phyloP scores from a whole-genome alignment of 1,140 invertebrate genomes.

The Drosophila pallidifrons region DNA sequence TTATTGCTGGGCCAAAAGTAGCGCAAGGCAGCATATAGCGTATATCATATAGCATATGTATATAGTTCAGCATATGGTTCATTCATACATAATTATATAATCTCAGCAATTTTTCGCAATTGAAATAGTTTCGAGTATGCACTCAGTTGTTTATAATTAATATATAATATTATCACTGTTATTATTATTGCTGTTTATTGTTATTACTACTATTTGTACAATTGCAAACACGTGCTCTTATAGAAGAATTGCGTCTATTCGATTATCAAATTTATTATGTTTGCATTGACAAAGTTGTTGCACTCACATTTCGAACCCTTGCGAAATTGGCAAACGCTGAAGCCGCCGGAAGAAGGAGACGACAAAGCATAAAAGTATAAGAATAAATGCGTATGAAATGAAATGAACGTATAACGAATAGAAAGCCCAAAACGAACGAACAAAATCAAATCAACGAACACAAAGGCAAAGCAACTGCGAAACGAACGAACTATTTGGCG shows the following conservation, averaged over 20 bases:
- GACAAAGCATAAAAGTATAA: constrained; percentile 17
- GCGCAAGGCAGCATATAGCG: constrained; percentile 56
- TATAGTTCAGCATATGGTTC: constrained; percentile 1
- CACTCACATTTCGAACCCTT: constrained; percentile 70
- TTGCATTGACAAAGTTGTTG: constrained; percentile 58
- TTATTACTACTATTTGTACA: background rate
- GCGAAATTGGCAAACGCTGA: constrained; percentile 72
- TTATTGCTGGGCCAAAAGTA: constrained; percentile 58
- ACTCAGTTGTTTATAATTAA: constrained; percentile 11
- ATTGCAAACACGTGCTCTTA: constrained; percentile 42
- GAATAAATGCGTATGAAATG: constrained; percentile 34
- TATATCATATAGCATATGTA: constrained; percentile 20
- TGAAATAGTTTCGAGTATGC: constrained; percentile 32
- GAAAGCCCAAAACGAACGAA: constrained; percentile 59
- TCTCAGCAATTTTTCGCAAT: constrained; percentile 39
- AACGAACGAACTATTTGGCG: constrained; percentile 72
- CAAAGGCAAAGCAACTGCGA: constrained; percentile 44
- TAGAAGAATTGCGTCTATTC: constrained; percentile 28
- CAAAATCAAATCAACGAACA: constrained; percentile 51
- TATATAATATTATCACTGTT: constrained; percentile 10
- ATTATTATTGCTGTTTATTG: constrained; percentile 22
- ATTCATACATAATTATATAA: constrained; percentile 55
- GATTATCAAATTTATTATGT: constrained; percentile 67
- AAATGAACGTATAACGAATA: constrained; percentile 36
- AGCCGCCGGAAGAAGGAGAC: constrained; percentile 36